These are phyloP conservation scores for Oscheius sp. DNA, from an alignment of 1,140 invertebrate species.

Conservation along the genomic window DNA sequence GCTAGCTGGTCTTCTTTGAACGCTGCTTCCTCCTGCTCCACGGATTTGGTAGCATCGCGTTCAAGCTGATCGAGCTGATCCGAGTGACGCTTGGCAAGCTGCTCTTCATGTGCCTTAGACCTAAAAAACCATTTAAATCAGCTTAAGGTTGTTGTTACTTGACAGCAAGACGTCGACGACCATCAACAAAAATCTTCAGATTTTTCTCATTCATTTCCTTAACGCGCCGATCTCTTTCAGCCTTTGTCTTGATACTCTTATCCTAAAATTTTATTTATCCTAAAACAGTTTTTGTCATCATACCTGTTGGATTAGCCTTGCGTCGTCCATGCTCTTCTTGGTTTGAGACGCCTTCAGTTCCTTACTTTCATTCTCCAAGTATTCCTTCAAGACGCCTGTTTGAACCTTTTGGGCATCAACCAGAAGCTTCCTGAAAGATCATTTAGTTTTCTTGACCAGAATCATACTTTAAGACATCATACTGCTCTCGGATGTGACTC, in stretches of 20 bases:
- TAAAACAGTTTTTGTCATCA: slow-evolving; percentile 28
- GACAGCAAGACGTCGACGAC: slow-evolving; percentile 79
- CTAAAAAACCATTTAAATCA: slow-evolving; percentile 32
- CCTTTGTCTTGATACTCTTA: slow-evolving; percentile 92
- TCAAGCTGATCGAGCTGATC: slow-evolving; percentile 69
- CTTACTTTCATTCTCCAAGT: slow-evolving; percentile 88
- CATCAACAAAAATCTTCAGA: slow-evolving; percentile 97
- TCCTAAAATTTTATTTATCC: slow-evolving; percentile 65
- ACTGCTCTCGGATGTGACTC: slow-evolving; percentile 72
- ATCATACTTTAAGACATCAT: slow-evolving; percentile 78
- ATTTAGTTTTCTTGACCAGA: slow-evolving; percentile 64
- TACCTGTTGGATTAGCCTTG: slow-evolving; percentile 66
- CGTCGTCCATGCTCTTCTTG: slow-evolving; percentile 91
- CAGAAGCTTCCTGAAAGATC: slow-evolving; percentile 77
- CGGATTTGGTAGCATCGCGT: slow-evolving; percentile 3
- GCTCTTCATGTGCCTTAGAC: slow-evolving; percentile 81
- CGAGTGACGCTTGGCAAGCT: slow-evolving; percentile 82
- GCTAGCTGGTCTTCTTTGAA: slow-evolving; percentile 33
- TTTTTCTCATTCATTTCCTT: slow-evolving; percentile 97
- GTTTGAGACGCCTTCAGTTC: slow-evolving; percentile 92
- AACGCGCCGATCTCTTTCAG: slow-evolving; percentile 80
- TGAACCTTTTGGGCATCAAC: slow-evolving; percentile 78
- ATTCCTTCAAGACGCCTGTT: slow-evolving; percentile 81
- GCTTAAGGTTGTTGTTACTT: slow-evolving; percentile 63
- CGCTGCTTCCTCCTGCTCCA: slow-evolving; percentile 18